phyloP scores from a whole-genome alignment of 2,797 vertebrate species.

The Menidia menidia region DNA sequence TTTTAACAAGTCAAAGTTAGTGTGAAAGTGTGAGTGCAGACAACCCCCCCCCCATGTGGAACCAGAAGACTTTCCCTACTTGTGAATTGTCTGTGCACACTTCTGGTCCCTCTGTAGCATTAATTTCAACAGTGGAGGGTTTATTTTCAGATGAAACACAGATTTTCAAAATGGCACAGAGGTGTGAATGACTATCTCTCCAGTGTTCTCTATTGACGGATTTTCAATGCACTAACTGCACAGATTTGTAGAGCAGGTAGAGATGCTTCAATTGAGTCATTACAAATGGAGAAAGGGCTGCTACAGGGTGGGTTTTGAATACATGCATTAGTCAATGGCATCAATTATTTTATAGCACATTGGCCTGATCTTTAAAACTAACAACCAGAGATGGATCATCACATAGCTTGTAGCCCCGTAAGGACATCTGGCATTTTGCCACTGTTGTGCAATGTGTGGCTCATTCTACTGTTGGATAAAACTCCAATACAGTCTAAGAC shows the following conservation, averaged over 20 bases:
- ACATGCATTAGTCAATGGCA: constrained; percentile 28
- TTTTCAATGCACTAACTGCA: constrained; percentile 53
- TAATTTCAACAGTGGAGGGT: constrained; percentile 20
- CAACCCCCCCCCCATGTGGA: constrained; percentile 35
- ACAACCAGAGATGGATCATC: constrained; percentile 38
- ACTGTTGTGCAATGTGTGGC: constrained; percentile 4
- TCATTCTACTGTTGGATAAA: constrained; percentile 5
- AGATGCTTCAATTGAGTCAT: constrained; percentile 41
- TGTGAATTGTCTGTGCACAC: constrained; percentile 48
- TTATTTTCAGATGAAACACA: constrained; percentile 25
- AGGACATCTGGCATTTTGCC: background rate
- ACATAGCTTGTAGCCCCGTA: constrained; percentile 29
- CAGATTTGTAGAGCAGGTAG: constrained; percentile 42
- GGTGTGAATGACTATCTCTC: constrained; percentile 42
- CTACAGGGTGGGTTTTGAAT: constrained; percentile 36
- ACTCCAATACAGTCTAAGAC: background rate
- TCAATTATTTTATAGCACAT: constrained; percentile 56
- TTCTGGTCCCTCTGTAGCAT: constrained; percentile 28
- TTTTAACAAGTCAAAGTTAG: constrained; percentile 36
- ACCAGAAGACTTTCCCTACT: constrained; percentile 37
- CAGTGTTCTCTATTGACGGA: constrained; percentile 43
- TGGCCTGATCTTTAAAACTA: constrained; percentile 40
- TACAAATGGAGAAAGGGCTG: constrained; percentile 15
- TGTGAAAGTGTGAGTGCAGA: constrained; percentile 52
- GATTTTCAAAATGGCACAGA: constrained; percentile 26